Percentiles rank a stretch among this genome's conserved stretches.
Conservation (phyloP, 2,797 vertebrate species). For the Tamandua tetradactyla region DNA sequence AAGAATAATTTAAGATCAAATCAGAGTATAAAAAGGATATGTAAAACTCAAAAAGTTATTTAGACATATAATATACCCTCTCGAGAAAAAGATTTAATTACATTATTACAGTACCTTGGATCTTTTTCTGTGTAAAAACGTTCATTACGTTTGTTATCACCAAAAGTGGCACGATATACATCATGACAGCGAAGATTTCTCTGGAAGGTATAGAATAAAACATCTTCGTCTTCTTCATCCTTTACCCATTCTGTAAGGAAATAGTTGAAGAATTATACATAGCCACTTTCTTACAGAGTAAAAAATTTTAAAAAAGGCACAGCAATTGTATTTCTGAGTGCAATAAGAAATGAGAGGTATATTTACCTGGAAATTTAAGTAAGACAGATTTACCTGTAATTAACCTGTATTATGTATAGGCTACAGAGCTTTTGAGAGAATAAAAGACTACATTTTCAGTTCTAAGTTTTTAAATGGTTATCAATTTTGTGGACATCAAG, state of each 20-base stretch:
- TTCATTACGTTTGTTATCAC: constrained; percentile 81
- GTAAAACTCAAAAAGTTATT: neutral
- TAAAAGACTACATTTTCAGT: neutral
- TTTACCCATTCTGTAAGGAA: constrained; percentile 93
- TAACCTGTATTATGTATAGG: neutral
- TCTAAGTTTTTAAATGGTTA: constrained; percentile 18
- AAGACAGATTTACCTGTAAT: neutral
- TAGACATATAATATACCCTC: neutral
- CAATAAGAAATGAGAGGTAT: neutral
- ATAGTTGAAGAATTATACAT: neutral
- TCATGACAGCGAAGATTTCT: constrained; percentile 90
- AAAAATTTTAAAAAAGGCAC: neutral
- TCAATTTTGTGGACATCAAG: neutral
- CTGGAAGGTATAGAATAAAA: constrained; percentile 92
- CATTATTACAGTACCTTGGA: constrained; percentile 88
- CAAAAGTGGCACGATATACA: constrained; percentile 91
- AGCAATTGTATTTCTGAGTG: neutral
- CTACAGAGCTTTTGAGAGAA: neutral
- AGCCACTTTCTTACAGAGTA: neutral
- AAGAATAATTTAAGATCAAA: neutral
- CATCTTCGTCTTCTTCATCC: constrained; percentile 83
- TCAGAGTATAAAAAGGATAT: neutral
- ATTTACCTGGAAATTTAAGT: neutral
- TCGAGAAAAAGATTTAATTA: neutral
- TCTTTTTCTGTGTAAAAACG: constrained; percentile 92